Evolutionary conservation across 2,888 invertebrate genomes (phyloP).

Genomic region (Rutpela maculata): DNA sequence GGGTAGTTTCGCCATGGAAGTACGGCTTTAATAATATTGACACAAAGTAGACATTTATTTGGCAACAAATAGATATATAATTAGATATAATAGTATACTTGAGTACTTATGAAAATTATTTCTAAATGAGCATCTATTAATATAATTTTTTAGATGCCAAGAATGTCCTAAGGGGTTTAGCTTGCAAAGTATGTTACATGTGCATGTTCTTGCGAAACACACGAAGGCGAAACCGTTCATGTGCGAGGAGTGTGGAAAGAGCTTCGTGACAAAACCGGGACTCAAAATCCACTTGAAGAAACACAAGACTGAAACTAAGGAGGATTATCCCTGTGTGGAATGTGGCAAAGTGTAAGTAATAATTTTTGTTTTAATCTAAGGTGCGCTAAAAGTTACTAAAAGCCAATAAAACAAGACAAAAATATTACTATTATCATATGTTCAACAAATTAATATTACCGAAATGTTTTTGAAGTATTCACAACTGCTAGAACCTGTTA

Average conservation of each 20-base stretch:
- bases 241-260: conserved; percentile 72
- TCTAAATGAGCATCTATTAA: background rate
- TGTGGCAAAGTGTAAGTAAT: conserved; percentile 72
- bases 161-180: conserved; percentile 76
- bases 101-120: background rate
- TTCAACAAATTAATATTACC: too few relatives aligned
- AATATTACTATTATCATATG: too few relatives aligned
- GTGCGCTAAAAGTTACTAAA: too few relatives aligned
- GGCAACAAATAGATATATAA: too few relatives aligned
- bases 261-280: conserved; percentile 74
- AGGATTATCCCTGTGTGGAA: conserved; percentile 72
- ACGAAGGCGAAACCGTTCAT: conserved; percentile 72
- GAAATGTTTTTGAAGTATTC: too few relatives aligned
- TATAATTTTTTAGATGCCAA: conserved; percentile 73
- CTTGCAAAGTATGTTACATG: conserved; percentile 76
- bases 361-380: conserved; percentile 4
- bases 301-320: conserved; percentile 72
- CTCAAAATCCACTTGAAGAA: conserved; percentile 75
- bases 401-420: too few relatives aligned
- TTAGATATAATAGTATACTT: too few relatives aligned
- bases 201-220: conserved; percentile 76
- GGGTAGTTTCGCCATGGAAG: too few relatives aligned
- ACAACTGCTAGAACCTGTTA: too few relatives aligned
- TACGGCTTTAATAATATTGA: too few relatives aligned
- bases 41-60: too few relatives aligned